Evolutionary conservation across 2,888 invertebrate genomes (phyloP).

Genomic region (Cenopis cana): DNA sequence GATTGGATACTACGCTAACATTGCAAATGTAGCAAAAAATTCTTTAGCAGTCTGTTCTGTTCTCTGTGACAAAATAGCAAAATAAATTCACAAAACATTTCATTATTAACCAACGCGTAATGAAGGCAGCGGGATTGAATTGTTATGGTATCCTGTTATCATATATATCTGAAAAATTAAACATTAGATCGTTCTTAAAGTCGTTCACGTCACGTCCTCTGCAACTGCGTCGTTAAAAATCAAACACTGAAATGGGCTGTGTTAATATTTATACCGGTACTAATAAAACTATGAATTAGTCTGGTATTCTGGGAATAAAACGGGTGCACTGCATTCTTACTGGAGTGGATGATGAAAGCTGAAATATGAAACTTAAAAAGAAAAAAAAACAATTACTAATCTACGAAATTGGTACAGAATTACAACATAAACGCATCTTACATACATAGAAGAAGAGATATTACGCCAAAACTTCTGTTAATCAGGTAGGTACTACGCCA

Average conservation of each 20-base stretch:
- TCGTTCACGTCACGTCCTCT: not conserved
- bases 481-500: constrained; percentile 17
- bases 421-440: not conserved
- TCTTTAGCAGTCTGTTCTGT: too few species aligned
- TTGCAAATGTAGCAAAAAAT: too few species aligned
- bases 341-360: not conserved
- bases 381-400: not conserved
- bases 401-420: not conserved
- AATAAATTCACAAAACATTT: too few species aligned
- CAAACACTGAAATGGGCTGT: not conserved
- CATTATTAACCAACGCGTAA: too few species aligned
- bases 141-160: not conserved
- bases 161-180: not conserved
- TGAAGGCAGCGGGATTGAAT: too few species aligned
- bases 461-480: constrained; percentile 7
- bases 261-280: too few species aligned
- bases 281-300: not conserved
- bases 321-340: not conserved
- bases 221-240: not conserved
- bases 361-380: not conserved
- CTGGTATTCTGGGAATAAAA: too few species aligned
- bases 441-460: not conserved
- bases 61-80: too few species aligned
- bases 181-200: not conserved
- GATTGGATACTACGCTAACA: too few species aligned